Base-by-base conservation (phyloP, 1,140 invertebrate genomes). In the Galendromus occidentalis region DNA sequence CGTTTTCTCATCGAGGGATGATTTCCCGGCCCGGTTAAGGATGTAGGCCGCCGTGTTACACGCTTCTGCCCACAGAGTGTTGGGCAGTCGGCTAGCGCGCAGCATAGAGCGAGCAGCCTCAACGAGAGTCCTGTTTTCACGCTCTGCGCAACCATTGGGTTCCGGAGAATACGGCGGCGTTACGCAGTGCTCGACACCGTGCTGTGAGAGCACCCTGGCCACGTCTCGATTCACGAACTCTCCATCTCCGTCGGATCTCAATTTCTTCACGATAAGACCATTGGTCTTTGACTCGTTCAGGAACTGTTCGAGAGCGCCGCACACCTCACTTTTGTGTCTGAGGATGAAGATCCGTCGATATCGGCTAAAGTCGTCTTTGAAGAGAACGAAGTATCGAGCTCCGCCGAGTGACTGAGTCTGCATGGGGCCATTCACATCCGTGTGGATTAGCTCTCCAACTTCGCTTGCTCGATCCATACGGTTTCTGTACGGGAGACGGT, bases 351-450 rank as follows among this genome's bases (percentile, higher is more conserved):
- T 68, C 2, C 18, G 67, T 14, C 71, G 68, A 55, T 70, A 76
- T n/a, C 72, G 69, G 17, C 74, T 74, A 66, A 68, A 73, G 55
- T 79, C 74, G 69, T 79, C 77, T 45, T 76, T 79, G 5, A 78
- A 69, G 5, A 70, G 18, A 6, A 76, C 44, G 55, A 75, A 76
- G 66, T 75, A 78, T 51, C 69, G 68, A 0, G 70, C 12, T 0
- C 73, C 72, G n/a, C 71, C 70, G 17, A 74, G 20, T 1, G 75
- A 78, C 7, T 55, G 51, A 12, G 64, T 67, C 30, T 74, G 66
- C 71, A 80, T 77, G 17, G 76, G 75, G 0, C 77, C 77, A 65
- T 75, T 75, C 1, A 76, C 68, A 71, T 80, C 77, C 1, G 39
- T 25, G 44, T 70, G 64, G 1, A 71, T 42, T 1, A 66, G 20